Evolutionary conservation across 2,797 vertebrate species (phyloP).

Genomic region (Sarcoramphus papa): DNA sequence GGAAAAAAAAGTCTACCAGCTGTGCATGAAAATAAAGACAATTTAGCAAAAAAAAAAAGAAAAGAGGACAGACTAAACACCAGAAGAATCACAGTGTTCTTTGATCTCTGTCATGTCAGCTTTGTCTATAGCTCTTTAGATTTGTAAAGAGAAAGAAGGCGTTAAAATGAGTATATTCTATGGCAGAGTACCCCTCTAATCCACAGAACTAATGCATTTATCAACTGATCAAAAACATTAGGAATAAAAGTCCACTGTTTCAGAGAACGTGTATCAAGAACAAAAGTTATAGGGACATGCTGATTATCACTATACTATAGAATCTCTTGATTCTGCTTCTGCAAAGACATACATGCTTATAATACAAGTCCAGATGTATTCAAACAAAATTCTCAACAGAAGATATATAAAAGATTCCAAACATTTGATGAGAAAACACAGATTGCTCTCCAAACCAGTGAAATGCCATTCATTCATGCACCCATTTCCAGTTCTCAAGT

Average conservation of each 20-base stretch:
- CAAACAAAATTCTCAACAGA: not conserved
- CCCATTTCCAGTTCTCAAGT: not conserved
- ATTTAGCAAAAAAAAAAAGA: not conserved
- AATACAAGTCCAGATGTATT: not conserved
- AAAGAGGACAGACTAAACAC: not conserved
- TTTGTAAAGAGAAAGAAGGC: not conserved
- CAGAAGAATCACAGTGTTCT: not conserved
- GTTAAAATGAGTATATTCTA: not conserved
- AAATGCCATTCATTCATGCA: not conserved
- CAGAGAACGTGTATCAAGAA: not conserved
- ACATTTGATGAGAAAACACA: not conserved
- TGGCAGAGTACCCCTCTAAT: not conserved
- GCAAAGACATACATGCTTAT: not conserved
- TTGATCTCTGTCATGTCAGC: not conserved
- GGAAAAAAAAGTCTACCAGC: not conserved
- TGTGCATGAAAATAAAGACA: not conserved
- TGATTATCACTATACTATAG: not conserved
- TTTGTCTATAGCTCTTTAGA: not conserved
- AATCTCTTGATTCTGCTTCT: not conserved
- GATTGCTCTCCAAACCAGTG: not conserved
- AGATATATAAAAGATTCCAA: not conserved
- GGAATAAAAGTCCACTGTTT: not conserved
- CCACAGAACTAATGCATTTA: not conserved
- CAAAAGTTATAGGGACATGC: not conserved
- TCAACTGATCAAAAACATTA: not conserved